A percentile compares a stretch with the other conserved stretches of the same genome.
phyloP scores from a whole-genome alignment of 2,888 invertebrate species.

The Dicyrtomina minuta region DNA sequence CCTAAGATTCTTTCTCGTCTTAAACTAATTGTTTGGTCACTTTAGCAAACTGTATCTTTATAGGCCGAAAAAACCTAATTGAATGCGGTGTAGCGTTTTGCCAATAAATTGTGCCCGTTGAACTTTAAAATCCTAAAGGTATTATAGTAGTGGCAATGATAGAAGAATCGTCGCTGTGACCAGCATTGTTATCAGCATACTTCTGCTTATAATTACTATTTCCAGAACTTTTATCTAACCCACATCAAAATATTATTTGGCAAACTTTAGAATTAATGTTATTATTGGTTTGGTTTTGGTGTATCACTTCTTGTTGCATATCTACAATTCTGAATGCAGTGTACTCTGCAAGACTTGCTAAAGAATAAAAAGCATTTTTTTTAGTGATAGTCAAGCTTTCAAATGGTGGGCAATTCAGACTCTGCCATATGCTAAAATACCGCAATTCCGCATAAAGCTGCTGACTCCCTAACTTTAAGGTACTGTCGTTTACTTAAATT shows the following conservation, averaged over 20 bases:
- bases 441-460: no score
- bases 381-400: not conserved
- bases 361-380: not conserved
- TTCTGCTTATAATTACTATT: constrained; percentile 32
- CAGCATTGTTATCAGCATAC: not conserved
- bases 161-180: not conserved
- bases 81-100: constrained; percentile 27
- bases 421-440: no score
- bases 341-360: constrained; percentile 19
- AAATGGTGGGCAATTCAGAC: not conserved
- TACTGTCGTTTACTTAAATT: no score
- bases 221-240: constrained; percentile 31
- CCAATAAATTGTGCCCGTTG: constrained; percentile 15
- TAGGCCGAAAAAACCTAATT: constrained; percentile 27
- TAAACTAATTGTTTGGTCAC: constrained; percentile 12
- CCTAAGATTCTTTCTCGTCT: not conserved
- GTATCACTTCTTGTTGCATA: constrained; percentile 10
- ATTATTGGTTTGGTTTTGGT: not conserved
- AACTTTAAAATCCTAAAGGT: constrained; percentile 17
- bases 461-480: no score
- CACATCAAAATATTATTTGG: constrained; percentile 11
- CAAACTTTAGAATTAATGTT: no score
- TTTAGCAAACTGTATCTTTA: constrained; percentile 27
- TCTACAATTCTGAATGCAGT: constrained; percentile 18
- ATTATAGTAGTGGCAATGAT: constrained; percentile 32